A percentile compares a stretch with the other conserved stretches of the same genome.
These are phyloP conservation scores for Brachyptera risi DNA, from an alignment of 2,888 invertebrate species.

Conservation along the genomic window DNA sequence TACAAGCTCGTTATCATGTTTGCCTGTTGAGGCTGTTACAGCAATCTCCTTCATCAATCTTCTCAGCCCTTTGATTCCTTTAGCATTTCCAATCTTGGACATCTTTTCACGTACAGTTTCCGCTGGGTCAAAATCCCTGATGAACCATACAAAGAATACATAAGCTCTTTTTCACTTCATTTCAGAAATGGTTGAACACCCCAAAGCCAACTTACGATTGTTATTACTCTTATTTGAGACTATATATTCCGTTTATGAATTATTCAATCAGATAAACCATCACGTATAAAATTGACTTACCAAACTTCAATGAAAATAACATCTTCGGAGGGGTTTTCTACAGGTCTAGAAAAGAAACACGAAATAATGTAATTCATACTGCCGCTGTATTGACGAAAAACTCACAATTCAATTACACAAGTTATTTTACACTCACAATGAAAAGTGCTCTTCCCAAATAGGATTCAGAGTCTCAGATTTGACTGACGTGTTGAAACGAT, in stretches of 20 bases:
- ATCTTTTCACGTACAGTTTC: slow-evolving; percentile 86
- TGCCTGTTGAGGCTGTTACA: slow-evolving; percentile 91
- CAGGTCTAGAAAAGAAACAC: slow-evolving; percentile 58
- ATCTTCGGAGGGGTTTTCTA: slow-evolving; percentile 69
- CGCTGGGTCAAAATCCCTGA: slow-evolving; percentile 84
- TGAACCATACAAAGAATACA: not conserved
- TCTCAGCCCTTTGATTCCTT: slow-evolving; percentile 77
- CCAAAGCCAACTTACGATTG: too few relatives aligned
- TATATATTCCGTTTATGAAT: too few relatives aligned
- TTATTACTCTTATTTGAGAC: too few relatives aligned
- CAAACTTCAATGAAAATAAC: slow-evolving; percentile 77
- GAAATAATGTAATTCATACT: not conserved
- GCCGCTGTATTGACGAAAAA: not conserved
- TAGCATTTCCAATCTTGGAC: slow-evolving; percentile 78
- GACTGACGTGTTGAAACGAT: slow-evolving; percentile 86
- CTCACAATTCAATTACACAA: not conserved
- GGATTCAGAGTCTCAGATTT: slow-evolving; percentile 87
- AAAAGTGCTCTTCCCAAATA: slow-evolving; percentile 95
- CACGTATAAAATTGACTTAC: slow-evolving; percentile 49
- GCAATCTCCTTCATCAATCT: slow-evolving; percentile 87
- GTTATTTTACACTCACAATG: slow-evolving; percentile 65
- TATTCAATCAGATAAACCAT: too few relatives aligned
- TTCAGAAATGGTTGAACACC: too few relatives aligned
- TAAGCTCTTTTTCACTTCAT: not conserved
- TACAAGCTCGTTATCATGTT: slow-evolving; percentile 92